Conservation (phyloP, 2,113 vertebrate genomes). For the Trogon surrucura region DNA sequence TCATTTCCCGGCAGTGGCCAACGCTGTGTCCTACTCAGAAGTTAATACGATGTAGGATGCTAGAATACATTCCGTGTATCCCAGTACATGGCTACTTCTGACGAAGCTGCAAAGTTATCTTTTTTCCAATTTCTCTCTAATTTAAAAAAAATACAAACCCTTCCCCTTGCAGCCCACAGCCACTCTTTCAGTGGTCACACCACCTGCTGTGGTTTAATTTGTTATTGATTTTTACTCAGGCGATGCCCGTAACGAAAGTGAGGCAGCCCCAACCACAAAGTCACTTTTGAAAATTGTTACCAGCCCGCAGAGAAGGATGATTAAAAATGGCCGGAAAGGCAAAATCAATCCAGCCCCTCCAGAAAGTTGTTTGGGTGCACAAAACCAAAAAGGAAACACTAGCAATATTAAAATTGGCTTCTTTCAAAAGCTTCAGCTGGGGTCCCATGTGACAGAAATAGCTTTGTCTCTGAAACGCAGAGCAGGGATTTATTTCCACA, state of each 20-base stretch:
- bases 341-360: not conserved
- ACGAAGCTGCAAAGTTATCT: not conserved
- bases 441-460: not conserved
- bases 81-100: not conserved
- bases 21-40: not conserved
- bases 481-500: slow-evolving; percentile 30
- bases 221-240: slow-evolving; percentile 45
- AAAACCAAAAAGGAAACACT: slow-evolving; percentile 13
- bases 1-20: not conserved
- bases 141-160: not conserved
- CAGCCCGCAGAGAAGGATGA: not conserved
- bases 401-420: slow-evolving; percentile 20
- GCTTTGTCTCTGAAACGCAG: slow-evolving; percentile 12
- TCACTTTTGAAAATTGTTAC: not conserved
- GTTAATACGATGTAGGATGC: not conserved
- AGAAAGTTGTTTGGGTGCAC: not conserved
- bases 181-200: not conserved
- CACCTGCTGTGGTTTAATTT: slow-evolving; percentile 19
- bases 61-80: not conserved
- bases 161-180: not conserved
- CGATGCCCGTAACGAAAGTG: not conserved
- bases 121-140: slow-evolving; percentile 7
- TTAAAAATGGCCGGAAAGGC: not conserved
- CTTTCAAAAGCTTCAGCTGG: slow-evolving; percentile 5
- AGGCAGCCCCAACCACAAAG: not conserved